Percentiles rank a stretch among this genome's conserved stretches.
phyloP scores from a whole-genome alignment of 2,113 vertebrate species.

The Otis tarda region DNA sequence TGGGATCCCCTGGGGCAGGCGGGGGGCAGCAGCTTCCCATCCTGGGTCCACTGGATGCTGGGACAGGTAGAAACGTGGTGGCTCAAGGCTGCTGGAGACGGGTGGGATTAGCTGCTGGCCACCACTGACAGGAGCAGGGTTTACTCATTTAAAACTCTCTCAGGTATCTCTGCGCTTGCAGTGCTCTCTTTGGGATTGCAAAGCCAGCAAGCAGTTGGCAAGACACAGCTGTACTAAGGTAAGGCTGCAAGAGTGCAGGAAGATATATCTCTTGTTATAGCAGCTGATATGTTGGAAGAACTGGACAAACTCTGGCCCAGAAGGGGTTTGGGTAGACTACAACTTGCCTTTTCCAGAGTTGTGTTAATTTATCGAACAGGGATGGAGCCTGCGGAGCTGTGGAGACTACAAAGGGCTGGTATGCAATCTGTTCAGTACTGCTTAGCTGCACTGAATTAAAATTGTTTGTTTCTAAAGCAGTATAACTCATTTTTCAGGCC shows the following conservation, averaged over 20 bases:
- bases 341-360: neutral
- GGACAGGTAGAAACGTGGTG: accelerated
- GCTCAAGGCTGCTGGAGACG: neutral
- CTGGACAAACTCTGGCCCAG: neutral
- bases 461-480: neutral
- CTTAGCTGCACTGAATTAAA: neutral
- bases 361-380: neutral
- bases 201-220: neutral
- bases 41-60: neutral
- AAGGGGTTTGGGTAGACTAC: neutral
- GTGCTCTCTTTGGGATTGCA: accelerated
- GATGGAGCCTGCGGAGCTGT: neutral
- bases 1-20: neutral
- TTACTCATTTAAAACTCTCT: neutral
- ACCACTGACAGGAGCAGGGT: neutral
- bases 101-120: neutral
- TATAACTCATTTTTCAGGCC: neutral
- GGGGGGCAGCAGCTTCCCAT: neutral
- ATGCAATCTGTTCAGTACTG: accelerated
- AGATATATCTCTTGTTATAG: neutral
- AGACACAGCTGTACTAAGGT: neutral
- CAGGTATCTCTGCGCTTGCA: neutral
- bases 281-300: neutral
- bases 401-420: neutral
- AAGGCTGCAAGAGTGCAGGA: neutral